Conservation (phyloP, 2,888 invertebrate species). For the Andrena chrysosceles region DNA sequence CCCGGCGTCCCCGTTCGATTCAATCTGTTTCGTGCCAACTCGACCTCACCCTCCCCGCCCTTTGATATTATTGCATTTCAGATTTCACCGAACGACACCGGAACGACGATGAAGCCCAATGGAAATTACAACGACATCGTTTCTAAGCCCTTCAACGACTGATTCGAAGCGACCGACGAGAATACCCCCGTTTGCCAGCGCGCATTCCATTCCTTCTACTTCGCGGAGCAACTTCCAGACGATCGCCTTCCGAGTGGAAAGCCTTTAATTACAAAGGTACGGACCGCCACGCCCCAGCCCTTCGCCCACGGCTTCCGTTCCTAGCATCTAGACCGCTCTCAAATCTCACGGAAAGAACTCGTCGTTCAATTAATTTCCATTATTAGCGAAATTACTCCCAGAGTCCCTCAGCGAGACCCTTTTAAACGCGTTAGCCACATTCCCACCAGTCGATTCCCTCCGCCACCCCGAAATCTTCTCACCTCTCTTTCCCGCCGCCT, state of each 20-base stretch:
- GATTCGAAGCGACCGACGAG: background rate
- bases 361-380: conserved; percentile 70
- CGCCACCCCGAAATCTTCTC: conserved; percentile 23
- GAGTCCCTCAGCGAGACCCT: conserved; percentile 48
- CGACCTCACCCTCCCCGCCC: background rate
- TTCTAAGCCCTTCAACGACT: background rate
- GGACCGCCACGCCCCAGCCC: conserved; percentile 6
- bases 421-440: conserved; percentile 47
- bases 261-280: conserved; percentile 65
- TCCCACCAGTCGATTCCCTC: conserved; percentile 27
- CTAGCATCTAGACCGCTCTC: conserved; percentile 28
- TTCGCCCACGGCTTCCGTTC: conserved; percentile 1
- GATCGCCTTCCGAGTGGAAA: conserved; percentile 61
- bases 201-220: conserved; percentile 17
- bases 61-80: conserved; percentile 12
- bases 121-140: conserved; percentile 4
- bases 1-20: conserved; percentile 13
- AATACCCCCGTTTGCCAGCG: conserved; percentile 6
- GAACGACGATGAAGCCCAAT: background rate
- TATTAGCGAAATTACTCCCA: conserved; percentile 68
- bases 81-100: background rate
- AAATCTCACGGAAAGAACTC: conserved; percentile 58
- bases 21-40: background rate
- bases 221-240: conserved; percentile 52
- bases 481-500: background rate